A percentile compares a stretch with the other conserved stretches of the same genome.
Conservation (phyloP, 2,797 vertebrate species). For the Petrocephalus schoutedeni region DNA sequence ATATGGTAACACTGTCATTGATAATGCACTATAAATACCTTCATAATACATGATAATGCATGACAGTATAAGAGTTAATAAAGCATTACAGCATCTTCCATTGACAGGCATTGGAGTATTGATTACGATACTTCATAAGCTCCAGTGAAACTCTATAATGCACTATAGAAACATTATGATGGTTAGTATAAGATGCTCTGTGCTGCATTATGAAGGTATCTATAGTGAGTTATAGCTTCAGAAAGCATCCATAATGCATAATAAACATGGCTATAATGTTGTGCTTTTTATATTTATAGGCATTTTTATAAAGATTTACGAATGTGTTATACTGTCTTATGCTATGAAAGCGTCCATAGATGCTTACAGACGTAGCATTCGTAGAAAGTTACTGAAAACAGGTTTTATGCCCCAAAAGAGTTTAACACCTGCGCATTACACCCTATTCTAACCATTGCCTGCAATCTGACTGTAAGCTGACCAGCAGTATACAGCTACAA, state of each 20-base stretch:
- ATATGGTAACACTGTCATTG: background rate
- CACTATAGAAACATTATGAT: background rate
- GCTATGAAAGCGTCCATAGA: background rate
- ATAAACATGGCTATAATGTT: background rate
- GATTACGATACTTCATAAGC: background rate
- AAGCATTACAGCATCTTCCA: background rate
- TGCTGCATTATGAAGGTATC: background rate
- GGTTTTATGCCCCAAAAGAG: background rate
- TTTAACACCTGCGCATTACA: background rate
- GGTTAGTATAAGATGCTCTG: background rate
- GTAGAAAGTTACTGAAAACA: background rate
- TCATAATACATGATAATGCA: background rate
- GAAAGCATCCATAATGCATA: background rate
- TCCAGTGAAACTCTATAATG: background rate
- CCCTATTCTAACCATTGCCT: background rate
- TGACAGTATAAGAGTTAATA: background rate
- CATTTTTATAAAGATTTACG: background rate
- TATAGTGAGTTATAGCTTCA: background rate
- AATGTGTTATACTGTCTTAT: background rate
- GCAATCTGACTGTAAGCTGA: background rate
- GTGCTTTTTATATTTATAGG: background rate
- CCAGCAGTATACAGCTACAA: slow-evolving; percentile 8
- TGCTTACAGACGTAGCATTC: background rate
- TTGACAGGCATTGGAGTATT: background rate
- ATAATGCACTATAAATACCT: background rate